Percentiles rank a stretch among this genome's conserved stretches.
Evolutionary conservation across 2,888 invertebrate species (phyloP).

Genomic region (Synergus gifuensis): DNA sequence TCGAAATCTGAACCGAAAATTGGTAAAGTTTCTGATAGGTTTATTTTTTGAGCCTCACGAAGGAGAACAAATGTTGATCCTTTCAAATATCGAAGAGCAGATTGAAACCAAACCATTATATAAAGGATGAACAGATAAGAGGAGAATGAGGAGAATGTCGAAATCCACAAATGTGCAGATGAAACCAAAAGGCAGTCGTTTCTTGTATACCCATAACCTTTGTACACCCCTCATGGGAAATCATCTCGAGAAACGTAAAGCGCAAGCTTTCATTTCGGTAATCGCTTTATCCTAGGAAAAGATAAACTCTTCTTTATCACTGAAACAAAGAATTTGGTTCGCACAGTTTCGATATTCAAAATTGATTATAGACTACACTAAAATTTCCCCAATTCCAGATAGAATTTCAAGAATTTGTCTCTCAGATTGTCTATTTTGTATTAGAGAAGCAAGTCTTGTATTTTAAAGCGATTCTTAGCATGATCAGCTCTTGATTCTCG

Average conservation of each 20-base stretch:
- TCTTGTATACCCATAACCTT: not conserved
- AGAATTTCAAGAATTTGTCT: not conserved
- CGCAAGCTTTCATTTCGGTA: constrained; percentile 20
- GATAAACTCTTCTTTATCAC: constrained; percentile 14
- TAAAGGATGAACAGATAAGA: not conserved
- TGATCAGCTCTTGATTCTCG: not conserved
- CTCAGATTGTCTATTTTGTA: not conserved
- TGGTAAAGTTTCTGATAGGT: not conserved
- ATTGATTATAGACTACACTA: not conserved
- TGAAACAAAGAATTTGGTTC: not conserved
- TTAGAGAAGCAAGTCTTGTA: too few relatives aligned
- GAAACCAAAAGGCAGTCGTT: constrained; percentile 22
- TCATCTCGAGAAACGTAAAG: constrained; percentile 25
- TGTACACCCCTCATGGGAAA: constrained; percentile 24
- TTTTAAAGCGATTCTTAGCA: not conserved
- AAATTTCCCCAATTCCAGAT: too few relatives aligned
- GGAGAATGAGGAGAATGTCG: not conserved
- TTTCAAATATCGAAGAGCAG: not conserved
- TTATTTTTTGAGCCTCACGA: not conserved
- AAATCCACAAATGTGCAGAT: constrained; percentile 35
- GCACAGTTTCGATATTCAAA: not conserved
- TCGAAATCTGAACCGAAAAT: not conserved
- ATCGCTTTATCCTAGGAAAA: constrained; percentile 21
- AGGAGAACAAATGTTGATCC: not conserved
- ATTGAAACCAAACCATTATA: not conserved